Percentiles rank a stretch among this genome's conserved stretches.
These are phyloP conservation scores for Pollimyrus isidori DNA, from an alignment of 2,113 vertebrate genomes.

Conservation along the genomic window DNA sequence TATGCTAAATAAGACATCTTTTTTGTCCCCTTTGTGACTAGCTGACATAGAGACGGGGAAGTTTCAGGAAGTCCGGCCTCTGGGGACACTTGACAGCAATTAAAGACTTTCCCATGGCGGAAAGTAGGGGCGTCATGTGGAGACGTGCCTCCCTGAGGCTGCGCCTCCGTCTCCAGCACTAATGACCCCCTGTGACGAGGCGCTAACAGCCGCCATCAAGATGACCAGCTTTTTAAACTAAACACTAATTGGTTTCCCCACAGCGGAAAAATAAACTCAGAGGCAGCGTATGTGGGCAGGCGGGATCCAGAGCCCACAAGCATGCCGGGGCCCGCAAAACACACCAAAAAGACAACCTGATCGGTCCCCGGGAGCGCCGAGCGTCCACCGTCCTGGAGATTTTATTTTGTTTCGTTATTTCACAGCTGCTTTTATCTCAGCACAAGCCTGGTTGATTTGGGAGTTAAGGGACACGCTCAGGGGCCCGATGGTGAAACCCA, in stretches of 20 bases:
- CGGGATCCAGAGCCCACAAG: background rate
- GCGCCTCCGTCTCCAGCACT: background rate
- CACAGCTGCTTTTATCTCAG: background rate
- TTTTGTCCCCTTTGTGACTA: background rate
- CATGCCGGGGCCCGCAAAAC: background rate
- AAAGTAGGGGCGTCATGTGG: background rate
- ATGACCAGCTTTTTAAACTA: slow-evolving; percentile 26
- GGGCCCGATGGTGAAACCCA: background rate
- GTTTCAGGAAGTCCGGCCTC: slow-evolving; percentile 9
- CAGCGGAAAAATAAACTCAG: slow-evolving; percentile 12
- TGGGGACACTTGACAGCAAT: slow-evolving; percentile 24
- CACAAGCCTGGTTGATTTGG: background rate
- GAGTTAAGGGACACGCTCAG: background rate
- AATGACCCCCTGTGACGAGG: background rate
- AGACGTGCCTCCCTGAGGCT: background rate
- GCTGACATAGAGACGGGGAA: background rate
- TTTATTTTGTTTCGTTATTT: background rate
- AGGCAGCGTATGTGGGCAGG: background rate
- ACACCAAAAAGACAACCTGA: background rate
- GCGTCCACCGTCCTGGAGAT: background rate
- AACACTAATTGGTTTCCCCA: slow-evolving; percentile 50
- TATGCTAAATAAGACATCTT: background rate
- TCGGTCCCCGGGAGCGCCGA: background rate
- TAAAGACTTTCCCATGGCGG: slow-evolving; percentile 22
- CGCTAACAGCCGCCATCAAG: background rate